Conservation (phyloP, 2,113 vertebrate species). For the Pseudorhombus dupliciocellatus region DNA sequence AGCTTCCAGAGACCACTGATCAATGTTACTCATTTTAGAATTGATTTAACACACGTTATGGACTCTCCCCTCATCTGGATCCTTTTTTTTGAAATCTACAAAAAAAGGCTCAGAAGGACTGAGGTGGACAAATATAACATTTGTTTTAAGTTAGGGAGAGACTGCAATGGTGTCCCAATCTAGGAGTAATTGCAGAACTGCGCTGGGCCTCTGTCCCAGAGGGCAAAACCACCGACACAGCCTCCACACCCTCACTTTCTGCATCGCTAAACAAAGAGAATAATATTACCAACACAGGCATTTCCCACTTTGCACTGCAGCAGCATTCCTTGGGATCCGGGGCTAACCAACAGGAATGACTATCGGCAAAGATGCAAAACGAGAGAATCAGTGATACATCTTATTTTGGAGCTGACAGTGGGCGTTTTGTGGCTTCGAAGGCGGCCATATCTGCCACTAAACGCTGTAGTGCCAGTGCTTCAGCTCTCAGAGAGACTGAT, state of each 20-base stretch:
- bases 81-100: too few species aligned
- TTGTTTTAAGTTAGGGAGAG: too few species aligned
- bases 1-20: too few species aligned
- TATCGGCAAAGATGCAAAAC: background rate
- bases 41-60: too few species aligned
- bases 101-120: too few species aligned
- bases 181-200: background rate
- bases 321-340: background rate
- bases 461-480: constrained; percentile 27
- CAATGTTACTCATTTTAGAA: too few species aligned
- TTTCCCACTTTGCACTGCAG: background rate
- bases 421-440: background rate
- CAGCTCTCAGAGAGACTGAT: constrained; percentile 55
- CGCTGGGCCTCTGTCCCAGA: background rate
- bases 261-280: background rate
- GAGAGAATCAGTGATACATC: background rate
- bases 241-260: background rate
- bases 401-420: background rate
- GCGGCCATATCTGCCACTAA: constrained; percentile 19
- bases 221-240: background rate
- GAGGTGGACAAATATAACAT: too few species aligned
- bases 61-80: too few species aligned
- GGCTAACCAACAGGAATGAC: background rate
- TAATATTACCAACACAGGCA: background rate
- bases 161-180: background rate